These are phyloP conservation scores for Nyctalus aviator DNA, from an alignment of 2,797 vertebrate genomes.

Conservation along the genomic window DNA sequence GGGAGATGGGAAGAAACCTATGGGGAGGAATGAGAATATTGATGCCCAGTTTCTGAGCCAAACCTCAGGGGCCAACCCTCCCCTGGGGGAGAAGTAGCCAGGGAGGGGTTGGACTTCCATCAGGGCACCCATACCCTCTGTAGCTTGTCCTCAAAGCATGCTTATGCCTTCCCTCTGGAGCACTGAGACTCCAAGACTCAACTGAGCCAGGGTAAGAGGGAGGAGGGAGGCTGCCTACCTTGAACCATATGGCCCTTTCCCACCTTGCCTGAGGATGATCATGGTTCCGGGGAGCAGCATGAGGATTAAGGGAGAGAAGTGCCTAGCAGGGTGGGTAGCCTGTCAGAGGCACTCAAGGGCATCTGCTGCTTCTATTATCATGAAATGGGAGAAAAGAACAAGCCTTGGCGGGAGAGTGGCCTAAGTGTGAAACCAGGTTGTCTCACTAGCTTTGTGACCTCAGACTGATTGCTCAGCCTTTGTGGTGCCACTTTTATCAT, in stretches of 20 bases:
- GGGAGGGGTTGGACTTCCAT: too few species aligned
- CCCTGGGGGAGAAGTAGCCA: background rate
- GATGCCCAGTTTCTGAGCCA: background rate
- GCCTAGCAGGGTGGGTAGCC: background rate
- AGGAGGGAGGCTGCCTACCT: background rate
- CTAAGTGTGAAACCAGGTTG: background rate
- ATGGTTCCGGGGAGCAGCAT: background rate
- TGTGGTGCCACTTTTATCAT: background rate
- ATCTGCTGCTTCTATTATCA: background rate
- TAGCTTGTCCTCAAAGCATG: background rate
- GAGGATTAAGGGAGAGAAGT: background rate
- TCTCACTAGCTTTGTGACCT: background rate
- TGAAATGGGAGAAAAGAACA: background rate
- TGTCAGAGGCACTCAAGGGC: background rate
- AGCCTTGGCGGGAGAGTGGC: background rate
- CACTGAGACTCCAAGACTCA: too few species aligned
- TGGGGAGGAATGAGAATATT: background rate
- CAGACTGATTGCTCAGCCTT: background rate
- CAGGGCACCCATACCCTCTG: background rate
- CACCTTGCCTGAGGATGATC: background rate
- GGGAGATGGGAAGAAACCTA: background rate
- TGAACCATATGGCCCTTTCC: fast-evolving
- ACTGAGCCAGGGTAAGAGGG: too few species aligned
- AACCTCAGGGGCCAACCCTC: background rate
- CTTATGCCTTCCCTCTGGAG: background rate